phyloP scores from a whole-genome alignment of 2,113 vertebrate species.

The Heliornis fulica region DNA sequence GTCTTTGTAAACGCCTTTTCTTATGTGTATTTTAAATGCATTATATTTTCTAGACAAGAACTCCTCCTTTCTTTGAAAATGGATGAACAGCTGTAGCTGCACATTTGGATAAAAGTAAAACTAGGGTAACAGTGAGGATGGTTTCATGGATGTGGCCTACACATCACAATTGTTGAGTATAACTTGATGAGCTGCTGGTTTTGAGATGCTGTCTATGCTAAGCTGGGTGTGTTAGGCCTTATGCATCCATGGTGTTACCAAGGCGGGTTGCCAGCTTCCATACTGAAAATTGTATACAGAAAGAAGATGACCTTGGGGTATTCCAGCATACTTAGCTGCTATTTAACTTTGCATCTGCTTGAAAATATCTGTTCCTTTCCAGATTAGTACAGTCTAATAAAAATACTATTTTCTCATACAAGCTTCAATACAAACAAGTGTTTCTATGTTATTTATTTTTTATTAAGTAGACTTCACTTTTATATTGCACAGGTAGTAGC shows the following conservation, averaged over 20 bases:
- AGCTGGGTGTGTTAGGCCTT: not conserved
- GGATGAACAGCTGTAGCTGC: not conserved
- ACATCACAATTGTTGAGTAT: not conserved
- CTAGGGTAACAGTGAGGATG: not conserved
- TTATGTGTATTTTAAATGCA: not conserved
- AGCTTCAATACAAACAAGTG: not conserved
- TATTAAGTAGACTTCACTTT: not conserved
- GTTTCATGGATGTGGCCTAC: not conserved
- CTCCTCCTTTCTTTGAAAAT: not conserved
- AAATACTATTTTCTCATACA: not conserved
- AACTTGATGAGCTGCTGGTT: not conserved
- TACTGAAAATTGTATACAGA: not conserved
- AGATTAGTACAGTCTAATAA: not conserved
- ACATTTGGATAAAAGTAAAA: not conserved
- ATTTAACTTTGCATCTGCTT: not conserved
- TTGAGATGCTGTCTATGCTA: not conserved
- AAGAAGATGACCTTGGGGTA: not conserved
- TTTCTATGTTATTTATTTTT: not conserved
- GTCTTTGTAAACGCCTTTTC: not conserved
- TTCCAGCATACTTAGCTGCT: not conserved
- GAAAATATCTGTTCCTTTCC: not conserved
- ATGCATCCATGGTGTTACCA: not conserved
- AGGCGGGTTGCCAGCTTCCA: not conserved
- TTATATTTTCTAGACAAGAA: not conserved
- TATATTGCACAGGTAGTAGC: not conserved